These are phyloP conservation scores for Panzeria rudis DNA, from an alignment of 2,888 invertebrate species.

Conservation along the genomic window DNA sequence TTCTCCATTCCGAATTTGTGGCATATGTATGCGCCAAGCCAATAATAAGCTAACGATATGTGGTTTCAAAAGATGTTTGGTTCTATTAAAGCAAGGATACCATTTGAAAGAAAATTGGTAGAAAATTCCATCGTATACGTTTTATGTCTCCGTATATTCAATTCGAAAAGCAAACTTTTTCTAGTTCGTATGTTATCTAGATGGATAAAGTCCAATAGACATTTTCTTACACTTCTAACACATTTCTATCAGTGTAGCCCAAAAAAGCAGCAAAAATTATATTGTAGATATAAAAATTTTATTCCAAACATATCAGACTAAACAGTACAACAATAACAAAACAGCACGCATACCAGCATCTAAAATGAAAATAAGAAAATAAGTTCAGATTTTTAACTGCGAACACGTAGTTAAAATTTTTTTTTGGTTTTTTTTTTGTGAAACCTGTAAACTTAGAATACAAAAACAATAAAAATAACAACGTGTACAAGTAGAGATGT, in stretches of 20 bases:
- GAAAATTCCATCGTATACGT: no score
- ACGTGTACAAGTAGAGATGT: slow-evolving; percentile 64
- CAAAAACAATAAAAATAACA: slow-evolving; percentile 64
- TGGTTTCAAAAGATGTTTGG: no score
- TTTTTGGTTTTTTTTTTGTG: slow-evolving; percentile 56
- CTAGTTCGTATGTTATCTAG: no score
- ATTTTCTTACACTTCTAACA: no score
- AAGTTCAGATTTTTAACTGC: slow-evolving; percentile 81
- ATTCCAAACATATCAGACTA: slow-evolving; percentile 71
- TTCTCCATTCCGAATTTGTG: no score
- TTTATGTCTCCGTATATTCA: no score
- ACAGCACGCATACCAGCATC: slow-evolving; percentile 75
- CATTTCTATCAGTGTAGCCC: slow-evolving; percentile 65
- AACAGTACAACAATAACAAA: slow-evolving; percentile 63
- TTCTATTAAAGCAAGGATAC: no score
- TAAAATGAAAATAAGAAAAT: slow-evolving; percentile 51
- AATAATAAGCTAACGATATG: no score
- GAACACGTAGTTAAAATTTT: slow-evolving; percentile 79
- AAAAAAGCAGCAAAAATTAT: slow-evolving; percentile 46
- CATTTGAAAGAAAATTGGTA: no score
- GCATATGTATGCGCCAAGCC: no score
- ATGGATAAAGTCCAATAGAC: no score
- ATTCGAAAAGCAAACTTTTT: no score
- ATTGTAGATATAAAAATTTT: slow-evolving; percentile 41
- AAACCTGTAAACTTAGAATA: slow-evolving; percentile 75